These are phyloP conservation scores for Odontocolon sp. DNA, from an alignment of 2,888 invertebrate species.

Conservation along the genomic window DNA sequence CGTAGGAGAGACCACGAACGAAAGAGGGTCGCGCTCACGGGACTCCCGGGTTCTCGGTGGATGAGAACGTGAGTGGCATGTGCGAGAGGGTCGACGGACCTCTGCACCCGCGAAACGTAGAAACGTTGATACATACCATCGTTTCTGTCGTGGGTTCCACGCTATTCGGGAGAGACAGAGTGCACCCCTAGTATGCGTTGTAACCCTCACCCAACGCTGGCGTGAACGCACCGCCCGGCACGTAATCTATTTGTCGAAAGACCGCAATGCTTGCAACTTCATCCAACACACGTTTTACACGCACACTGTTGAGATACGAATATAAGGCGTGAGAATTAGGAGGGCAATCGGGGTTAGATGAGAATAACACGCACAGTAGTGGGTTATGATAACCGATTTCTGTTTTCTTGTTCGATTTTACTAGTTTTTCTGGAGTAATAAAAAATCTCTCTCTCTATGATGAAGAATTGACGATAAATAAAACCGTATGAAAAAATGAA, in stretches of 20 bases:
- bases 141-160: slow-evolving; percentile 37
- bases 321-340: slow-evolving; percentile 44
- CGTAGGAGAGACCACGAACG: slow-evolving; percentile 21
- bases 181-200: slow-evolving; percentile 64
- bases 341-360: slow-evolving; percentile 29
- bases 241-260: slow-evolving; percentile 81
- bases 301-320: slow-evolving; percentile 58
- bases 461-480: too few relatives aligned
- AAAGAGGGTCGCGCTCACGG: slow-evolving; percentile 47
- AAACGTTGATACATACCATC: slow-evolving; percentile 45
- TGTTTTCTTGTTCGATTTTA: neutral
- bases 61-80: slow-evolving; percentile 80
- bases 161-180: slow-evolving; percentile 55
- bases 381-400: neutral
- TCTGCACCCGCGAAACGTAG: slow-evolving; percentile 55
- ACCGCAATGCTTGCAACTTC: slow-evolving; percentile 72
- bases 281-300: slow-evolving; percentile 58
- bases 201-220: slow-evolving; percentile 2
- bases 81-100: slow-evolving; percentile 66
- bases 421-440: neutral
- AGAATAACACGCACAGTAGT: slow-evolving; percentile 22
- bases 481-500: too few relatives aligned
- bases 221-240: slow-evolving; percentile 67
- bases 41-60: slow-evolving; percentile 80
- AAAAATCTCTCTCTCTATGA: too few relatives aligned